Evolutionary conservation across 2,888 invertebrate species (phyloP), one percentile per base, ranked within the genome.

Genomic region (Phaonia tiefii): DNA sequence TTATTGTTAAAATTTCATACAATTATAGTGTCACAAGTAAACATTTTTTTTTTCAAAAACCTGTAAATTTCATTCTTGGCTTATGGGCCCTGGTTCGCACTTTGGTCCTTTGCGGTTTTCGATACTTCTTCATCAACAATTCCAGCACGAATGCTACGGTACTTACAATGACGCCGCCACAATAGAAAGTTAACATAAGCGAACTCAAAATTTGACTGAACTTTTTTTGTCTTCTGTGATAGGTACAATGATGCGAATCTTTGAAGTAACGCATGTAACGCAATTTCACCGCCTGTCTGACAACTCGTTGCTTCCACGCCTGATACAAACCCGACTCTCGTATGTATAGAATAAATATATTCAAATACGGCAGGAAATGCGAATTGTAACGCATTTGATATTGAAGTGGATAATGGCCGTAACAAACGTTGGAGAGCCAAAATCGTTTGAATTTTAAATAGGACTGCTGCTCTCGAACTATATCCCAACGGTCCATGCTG

Each of bases 361-460:
- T 22, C 22, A 54, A 13, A 54, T 54, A 49, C 8, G 49, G 54
- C 11, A 54, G 3, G 13, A 88, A 86, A 31, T 88, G 86, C 1
- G 88, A 88, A 51, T 86, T 88, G 8, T 81, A 66, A 8, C 83
- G 83, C 49, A 87, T 17, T 46, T 42, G 65, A 65, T 44, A 65
- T 44, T 65, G 65, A 13, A 22, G 7, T 22, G 65, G 65, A 25
- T 44, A 65, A n/a, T 10, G n/a, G 46, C 46, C 65, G 44, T 65
- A 22, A 8, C 65, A 65, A 20, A 65, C 25, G 25, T 44, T 3
- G 13, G 44, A 65, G 2, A 65, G 11, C 79, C 82, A 84, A 71
- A 87, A 87, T 3, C 82, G 83, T 25, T 88, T 86, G 2, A 79
- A 73, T 7, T 65, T 15, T 20, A 65, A 44, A 65, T 25, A 22